These are phyloP conservation scores for Rhimphoctona megacephalus DNA, from an alignment of 2,888 invertebrate species.

Conservation along the genomic window DNA sequence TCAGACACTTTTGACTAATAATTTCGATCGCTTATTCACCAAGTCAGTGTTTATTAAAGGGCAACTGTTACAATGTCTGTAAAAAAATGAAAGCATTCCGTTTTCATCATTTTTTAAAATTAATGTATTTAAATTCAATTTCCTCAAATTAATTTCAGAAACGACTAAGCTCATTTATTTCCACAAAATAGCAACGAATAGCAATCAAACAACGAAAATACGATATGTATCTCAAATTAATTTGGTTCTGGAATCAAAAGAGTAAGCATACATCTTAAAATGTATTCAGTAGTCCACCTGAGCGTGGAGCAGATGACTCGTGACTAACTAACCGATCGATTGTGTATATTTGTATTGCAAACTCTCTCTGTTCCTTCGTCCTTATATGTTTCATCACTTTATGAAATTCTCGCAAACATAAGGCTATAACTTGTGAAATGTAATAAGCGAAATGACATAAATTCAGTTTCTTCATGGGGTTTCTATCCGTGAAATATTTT, in stretches of 20 bases:
- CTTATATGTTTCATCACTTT: neutral
- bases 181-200: neutral
- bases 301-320: conserved; percentile 18
- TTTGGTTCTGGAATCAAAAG: conserved; percentile 12
- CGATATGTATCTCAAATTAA: neutral
- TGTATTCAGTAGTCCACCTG: neutral
- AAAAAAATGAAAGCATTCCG: conserved; percentile 1
- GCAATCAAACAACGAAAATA: neutral
- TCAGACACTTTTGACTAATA: conserved; percentile 39
- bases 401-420: neutral
- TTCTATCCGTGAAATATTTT: too few relatives aligned
- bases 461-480: neutral
- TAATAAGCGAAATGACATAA: neutral
- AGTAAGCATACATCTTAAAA: neutral
- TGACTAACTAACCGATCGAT: conserved; percentile 39
- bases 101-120: too few relatives aligned
- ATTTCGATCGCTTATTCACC: conserved; percentile 4
- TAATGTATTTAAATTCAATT: too few relatives aligned
- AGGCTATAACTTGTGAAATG: neutral
- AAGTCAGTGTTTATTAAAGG: conserved; percentile 31
- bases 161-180: neutral
- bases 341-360: conserved; percentile 33
- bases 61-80: neutral
- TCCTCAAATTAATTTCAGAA: too few relatives aligned
- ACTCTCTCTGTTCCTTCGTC: neutral